A percentile compares a stretch with the other conserved stretches of the same genome.
Evolutionary conservation across 1,140 invertebrate species (phyloP).

Genomic region (Ptiloglossa arizonensis): DNA sequence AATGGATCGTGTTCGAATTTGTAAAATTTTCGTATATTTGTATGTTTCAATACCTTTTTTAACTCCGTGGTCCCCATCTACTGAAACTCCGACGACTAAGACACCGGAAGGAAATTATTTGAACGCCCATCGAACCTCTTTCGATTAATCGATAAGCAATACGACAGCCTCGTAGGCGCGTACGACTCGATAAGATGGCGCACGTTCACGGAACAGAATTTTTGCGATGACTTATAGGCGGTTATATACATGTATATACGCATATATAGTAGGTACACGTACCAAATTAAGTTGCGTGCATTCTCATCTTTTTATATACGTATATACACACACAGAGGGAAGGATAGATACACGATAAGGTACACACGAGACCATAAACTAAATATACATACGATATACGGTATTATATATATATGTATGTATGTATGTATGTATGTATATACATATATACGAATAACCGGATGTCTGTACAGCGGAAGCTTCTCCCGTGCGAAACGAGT

Average conservation of each 20-base stretch:
- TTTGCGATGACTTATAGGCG: constrained; percentile 25
- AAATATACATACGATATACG: constrained; percentile 47
- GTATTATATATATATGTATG: constrained; percentile 16
- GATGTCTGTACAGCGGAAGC: neutral
- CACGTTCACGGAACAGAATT: constrained; percentile 10
- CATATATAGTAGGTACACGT: constrained; percentile 41
- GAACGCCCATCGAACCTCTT: neutral
- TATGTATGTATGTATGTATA: constrained; percentile 35
- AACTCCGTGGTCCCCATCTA: neutral
- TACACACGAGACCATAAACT: constrained; percentile 10
- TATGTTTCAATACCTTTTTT: too few relatives aligned
- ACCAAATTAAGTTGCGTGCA: constrained; percentile 37
- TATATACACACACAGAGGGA: constrained; percentile 5
- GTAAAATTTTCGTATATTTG: too few relatives aligned
- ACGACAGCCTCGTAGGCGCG: constrained; percentile 28
- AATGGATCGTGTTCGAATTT: too few relatives aligned
- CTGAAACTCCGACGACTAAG: neutral
- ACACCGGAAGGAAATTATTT: too few relatives aligned
- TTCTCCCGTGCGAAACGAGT: too few relatives aligned
- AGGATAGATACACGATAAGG: neutral
- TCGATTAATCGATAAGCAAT: constrained; percentile 27
- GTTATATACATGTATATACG: constrained; percentile 46
- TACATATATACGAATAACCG: constrained; percentile 21
- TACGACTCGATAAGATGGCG: constrained; percentile 31
- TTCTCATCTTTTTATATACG: constrained; percentile 44